Base-by-base conservation (phyloP, 2,888 invertebrate species). In the Luperina nickerlii region DNA sequence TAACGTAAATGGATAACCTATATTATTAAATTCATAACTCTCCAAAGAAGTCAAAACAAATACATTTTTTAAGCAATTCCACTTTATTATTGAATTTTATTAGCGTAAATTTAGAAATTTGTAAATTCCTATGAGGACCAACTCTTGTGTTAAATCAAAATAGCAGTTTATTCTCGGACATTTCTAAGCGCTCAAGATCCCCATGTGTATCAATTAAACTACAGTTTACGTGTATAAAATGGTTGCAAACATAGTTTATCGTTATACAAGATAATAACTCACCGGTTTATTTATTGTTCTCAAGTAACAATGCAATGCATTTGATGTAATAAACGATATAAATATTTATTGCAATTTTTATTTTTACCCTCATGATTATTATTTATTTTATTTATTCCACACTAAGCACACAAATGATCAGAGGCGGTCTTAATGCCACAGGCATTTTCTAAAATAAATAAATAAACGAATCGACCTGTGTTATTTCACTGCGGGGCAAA, bases 241-340 rank as follows among this genome's bases (percentile, higher is more conserved):
- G 76, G 79, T 84, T 87, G 83, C 84, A 75, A 82, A 80, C 86
- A 89, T 83, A 90, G 87, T 86, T 88, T 88, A 86, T 89, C 88
- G 87, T 89, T 90, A 93, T 93, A 94, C 94, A 94, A 94, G 92
- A 94, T 94, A 92, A 91, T 94, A 84, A 74, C 92, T 94, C 94
- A 94, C 92, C 93, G 91, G 91, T 93, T 94, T 95, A 96, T 96
- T 96, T 96, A 96, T 96, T 95, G 94, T 95, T 95, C 92, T 91
- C 92, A 93, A 91, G 92, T 92, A 95, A 94, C 92, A 94, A 95
- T 96, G 96, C 95, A 95, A 95, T 95, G 96, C 96, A 96, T 96
- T 96, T 96, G 94, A 96, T 96, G 96, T 96, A 96, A 95, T 96
- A 96, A 96, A 96, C 90, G 81, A 95, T 94, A 92, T 94, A 90